Evolutionary conservation across 2,888 invertebrate species (phyloP), one percentile per base, ranked within the genome.

Genomic region (Philereme vetulata): DNA sequence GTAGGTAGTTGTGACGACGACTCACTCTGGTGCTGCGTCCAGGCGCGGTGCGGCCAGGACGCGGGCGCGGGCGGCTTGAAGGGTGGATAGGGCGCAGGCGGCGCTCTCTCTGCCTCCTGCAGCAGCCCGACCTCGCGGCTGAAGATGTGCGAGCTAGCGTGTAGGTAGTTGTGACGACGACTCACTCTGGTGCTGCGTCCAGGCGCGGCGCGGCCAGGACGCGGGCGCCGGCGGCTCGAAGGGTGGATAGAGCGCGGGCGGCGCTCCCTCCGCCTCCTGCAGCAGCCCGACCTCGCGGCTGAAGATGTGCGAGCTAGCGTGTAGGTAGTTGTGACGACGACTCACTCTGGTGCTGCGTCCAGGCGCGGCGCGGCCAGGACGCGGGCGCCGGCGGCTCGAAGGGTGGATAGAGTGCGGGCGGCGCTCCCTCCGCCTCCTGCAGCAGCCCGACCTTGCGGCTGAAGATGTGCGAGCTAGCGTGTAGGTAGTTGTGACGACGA

Each of bases 191-290:
- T 70, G 75, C 52, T 68, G 76, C 64, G 69, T 68, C 61, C 64
- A 65, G 51, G 62, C 47, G 52, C 64, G 67, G 35, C 58, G 70
- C 54, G 67, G 68, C 72, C 71, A 73, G 48, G 71, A 56, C 45
- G 67, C 58, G 68, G 68, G 53, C 59, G 63, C 60, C 60, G 59
- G 53, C 48, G 65, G 62, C 60, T 63, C 66, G 65, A 59, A 70
- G 69, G 47, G 75, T 73, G 61, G 75, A 73, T 66, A 80, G 77
- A 57, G 43, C 74, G 80, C 65, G 76, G 79, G 83, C 82, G 79
- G 78, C 49, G 79, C 81, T 74, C 11, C 69, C 58, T 77, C 80
- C 55, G 77, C 75, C 74, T 92, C 93, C 72, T n/a, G n/a, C n/a
- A 21, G 1, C 21, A 21, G 21, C 21, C 21, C 21, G 21, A 1